Percentiles rank a stretch among this genome's conserved stretches.
These are phyloP conservation scores for Pantherophis vulpinus DNA, from an alignment of 2,797 vertebrate genomes.

Conservation along the genomic window DNA sequence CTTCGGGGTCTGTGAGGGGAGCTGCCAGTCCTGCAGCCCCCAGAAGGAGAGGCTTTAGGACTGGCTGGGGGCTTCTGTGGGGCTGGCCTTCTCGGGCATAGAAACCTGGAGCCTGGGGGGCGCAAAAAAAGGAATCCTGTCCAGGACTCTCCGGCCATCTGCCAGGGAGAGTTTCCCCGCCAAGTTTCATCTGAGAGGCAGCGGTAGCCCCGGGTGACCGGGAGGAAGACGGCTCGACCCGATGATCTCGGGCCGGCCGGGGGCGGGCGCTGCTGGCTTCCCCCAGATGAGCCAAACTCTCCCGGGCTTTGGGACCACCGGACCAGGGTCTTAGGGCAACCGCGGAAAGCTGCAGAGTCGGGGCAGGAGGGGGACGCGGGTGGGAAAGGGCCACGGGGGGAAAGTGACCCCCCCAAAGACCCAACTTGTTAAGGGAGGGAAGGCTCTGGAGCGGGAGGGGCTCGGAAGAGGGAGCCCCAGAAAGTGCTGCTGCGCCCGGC, in stretches of 20 bases:
- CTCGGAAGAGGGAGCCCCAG: too few species aligned
- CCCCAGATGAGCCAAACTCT: too few species aligned
- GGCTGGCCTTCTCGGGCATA: background rate
- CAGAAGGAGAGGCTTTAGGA: background rate
- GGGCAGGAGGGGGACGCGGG: background rate
- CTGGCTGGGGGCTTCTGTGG: background rate
- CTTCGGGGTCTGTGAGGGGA: background rate
- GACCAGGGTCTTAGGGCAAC: background rate
- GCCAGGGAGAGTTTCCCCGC: too few species aligned
- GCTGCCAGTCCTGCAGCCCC: background rate
- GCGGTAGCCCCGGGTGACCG: too few species aligned
- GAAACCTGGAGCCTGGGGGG: too few species aligned
- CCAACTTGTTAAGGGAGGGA: too few species aligned
- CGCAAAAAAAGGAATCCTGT: too few species aligned
- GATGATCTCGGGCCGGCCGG: too few species aligned
- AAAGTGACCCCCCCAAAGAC: background rate
- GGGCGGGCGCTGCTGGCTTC: background rate
- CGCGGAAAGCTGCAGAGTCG: background rate
- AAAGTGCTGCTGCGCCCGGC: too few species aligned
- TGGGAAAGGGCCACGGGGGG: background rate
- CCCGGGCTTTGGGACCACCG: background rate
- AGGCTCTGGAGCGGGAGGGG: accelerated
- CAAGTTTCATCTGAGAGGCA: too few species aligned
- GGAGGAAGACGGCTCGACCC: too few species aligned
- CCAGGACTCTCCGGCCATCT: too few species aligned